These are phyloP conservation scores for Lochmaea capreae DNA, from an alignment of 2,888 invertebrate genomes.

Conservation along the genomic window DNA sequence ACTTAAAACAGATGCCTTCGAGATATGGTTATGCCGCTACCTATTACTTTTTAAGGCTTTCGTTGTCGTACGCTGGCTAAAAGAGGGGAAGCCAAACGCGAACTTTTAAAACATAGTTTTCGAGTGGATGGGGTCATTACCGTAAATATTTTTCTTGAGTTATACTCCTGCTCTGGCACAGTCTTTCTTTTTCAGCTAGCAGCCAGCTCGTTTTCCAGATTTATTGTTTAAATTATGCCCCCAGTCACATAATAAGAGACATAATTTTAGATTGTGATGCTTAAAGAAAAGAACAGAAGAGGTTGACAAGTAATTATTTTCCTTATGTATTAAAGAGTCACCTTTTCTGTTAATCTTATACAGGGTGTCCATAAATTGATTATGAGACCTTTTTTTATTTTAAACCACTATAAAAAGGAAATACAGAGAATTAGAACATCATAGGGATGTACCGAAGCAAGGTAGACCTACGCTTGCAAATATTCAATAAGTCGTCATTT, in stretches of 20 bases:
- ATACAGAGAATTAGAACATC: no score
- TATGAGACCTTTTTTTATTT: no score
- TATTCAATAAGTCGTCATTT: no score
- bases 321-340: not conserved
- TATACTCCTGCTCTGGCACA: conserved; percentile 29
- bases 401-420: no score
- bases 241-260: conserved; percentile 30
- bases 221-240: conserved; percentile 36
- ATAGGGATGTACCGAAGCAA: no score
- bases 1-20: conserved; percentile 47
- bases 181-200: conserved; percentile 17
- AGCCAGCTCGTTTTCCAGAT: conserved; percentile 33
- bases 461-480: no score
- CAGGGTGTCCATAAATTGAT: no score
- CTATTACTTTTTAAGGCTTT: conserved; percentile 42
- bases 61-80: conserved; percentile 26
- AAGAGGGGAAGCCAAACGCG: conserved; percentile 35
- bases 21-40: conserved; percentile 45
- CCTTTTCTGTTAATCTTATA: no score
- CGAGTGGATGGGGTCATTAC: conserved; percentile 25
- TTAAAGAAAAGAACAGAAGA: conserved; percentile 22
- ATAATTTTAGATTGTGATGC: conserved; percentile 31
- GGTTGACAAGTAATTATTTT: conserved; percentile 31
- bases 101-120: conserved; percentile 39
- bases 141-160: conserved; percentile 33